Percentiles rank a stretch among this genome's conserved stretches.
Evolutionary conservation across 2,113 vertebrate genomes (phyloP).

Genomic region (Gallinago jamesoni): DNA sequence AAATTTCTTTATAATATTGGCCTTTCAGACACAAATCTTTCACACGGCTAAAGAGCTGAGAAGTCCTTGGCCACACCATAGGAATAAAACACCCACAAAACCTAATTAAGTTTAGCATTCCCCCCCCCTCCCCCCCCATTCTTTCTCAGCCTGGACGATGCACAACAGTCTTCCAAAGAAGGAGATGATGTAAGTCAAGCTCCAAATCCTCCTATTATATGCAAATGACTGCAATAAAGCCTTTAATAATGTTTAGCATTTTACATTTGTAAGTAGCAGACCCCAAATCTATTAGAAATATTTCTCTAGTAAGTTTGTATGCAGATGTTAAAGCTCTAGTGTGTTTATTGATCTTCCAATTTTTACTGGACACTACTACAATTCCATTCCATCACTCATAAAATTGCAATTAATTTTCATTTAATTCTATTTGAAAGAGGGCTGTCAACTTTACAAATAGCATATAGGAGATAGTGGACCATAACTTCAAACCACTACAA

Average conservation of each 20-base stretch:
- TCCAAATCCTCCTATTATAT: not conserved
- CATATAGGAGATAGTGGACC: not conserved
- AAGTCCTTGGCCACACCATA: not conserved
- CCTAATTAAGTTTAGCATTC: not conserved
- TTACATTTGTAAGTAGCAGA: not conserved
- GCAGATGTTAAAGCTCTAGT: not conserved
- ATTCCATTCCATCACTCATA: not conserved
- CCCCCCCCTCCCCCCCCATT: fast-evolving
- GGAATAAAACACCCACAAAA: not conserved
- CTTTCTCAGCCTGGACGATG: not conserved
- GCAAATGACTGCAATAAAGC: not conserved
- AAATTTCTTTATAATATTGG: not conserved
- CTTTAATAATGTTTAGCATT: not conserved
- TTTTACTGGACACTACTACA: not conserved
- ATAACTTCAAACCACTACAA: not conserved
- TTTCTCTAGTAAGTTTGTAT: not conserved
- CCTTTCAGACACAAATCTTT: not conserved
- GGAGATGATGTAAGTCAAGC: not conserved
- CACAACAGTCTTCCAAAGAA: not conserved
- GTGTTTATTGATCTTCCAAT: not conserved
- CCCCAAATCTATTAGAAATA: not conserved
- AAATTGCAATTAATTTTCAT: not conserved
- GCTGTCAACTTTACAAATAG: not conserved
- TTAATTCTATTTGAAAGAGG: not conserved
- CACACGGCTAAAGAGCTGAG: not conserved